A percentile compares a stretch with the other conserved stretches of the same genome.
Evolutionary conservation across 1,140 invertebrate genomes (phyloP).

Genomic region (Dreissena rostriformis): DNA sequence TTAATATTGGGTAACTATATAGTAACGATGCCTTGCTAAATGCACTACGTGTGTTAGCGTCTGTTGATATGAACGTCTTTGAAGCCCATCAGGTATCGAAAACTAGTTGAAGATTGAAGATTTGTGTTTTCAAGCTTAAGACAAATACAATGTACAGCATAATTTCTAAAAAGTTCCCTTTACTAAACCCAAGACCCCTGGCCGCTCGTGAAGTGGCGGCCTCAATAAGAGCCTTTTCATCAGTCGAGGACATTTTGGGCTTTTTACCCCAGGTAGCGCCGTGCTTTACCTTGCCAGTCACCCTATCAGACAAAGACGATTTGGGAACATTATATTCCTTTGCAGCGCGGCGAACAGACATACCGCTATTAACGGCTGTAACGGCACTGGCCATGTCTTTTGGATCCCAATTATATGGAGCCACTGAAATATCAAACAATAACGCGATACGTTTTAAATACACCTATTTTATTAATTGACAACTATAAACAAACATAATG

Average conservation of each 20-base stretch:
- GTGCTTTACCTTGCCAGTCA: conserved; percentile 7
- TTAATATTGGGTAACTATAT: too few relatives aligned
- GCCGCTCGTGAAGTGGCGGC: neutral
- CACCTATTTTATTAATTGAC: too few relatives aligned
- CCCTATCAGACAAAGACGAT: conserved; percentile 27
- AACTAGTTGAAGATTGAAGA: too few relatives aligned
- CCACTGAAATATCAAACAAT: neutral
- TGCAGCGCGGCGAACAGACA: conserved; percentile 10
- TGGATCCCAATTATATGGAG: neutral
- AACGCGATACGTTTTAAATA: too few relatives aligned
- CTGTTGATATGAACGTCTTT: too few relatives aligned
- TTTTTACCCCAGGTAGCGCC: conserved; percentile 15
- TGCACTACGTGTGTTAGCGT: too few relatives aligned
- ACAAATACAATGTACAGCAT: neutral
- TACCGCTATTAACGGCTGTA: neutral
- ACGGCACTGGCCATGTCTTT: conserved; percentile 9
- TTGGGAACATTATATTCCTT: conserved; percentile 15
- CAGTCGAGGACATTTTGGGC: neutral
- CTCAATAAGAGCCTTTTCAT: conserved; percentile 12
- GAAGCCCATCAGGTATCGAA: too few relatives aligned
- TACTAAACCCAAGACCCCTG: conserved; percentile 8
- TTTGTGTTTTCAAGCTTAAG: too few relatives aligned
- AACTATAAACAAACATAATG: too few relatives aligned
- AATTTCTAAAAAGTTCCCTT: conserved; percentile 10
- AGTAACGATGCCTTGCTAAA: too few relatives aligned